Evolutionary conservation across 35 echinoderm and acorn worm species (phyloP).

Genomic region (Apostichopus californicus): DNA sequence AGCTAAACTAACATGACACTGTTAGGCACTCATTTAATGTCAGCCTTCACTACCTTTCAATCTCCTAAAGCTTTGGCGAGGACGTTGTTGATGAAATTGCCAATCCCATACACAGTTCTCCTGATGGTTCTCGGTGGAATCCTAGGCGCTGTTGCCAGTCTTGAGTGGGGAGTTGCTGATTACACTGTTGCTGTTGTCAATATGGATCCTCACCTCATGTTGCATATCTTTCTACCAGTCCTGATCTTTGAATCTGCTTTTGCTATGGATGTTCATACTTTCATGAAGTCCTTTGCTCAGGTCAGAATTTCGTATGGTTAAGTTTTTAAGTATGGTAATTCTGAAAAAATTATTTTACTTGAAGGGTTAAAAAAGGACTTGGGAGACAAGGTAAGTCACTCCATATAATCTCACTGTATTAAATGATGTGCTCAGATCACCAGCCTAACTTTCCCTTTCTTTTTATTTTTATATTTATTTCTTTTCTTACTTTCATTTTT

Average conservation of each 20-base stretch:
- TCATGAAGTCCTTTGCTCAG: conserved; percentile 83
- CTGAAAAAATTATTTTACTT: too few species aligned
- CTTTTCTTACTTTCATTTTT: too few species aligned
- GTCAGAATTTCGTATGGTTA: not conserved
- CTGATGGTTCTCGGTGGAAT: conserved; percentile 75
- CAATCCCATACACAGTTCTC: conserved; percentile 93
- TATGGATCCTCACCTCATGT: conserved; percentile 93
- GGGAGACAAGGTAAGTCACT: too few species aligned
- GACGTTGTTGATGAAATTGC: conserved; percentile 78
- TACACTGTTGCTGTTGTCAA: conserved; percentile 71
- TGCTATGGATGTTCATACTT: conserved; percentile 99
- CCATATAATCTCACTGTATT: too few species aligned
- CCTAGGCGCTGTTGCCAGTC: conserved; percentile 63
- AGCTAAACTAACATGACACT: too few species aligned
- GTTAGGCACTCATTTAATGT: too few species aligned
- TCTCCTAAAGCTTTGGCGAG: conserved; percentile 68
- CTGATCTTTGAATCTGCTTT: conserved; percentile 99
- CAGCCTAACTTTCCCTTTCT: too few species aligned
- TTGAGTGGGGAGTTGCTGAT: conserved; percentile 31
- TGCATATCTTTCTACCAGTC: conserved; percentile 87
- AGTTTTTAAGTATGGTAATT: not conserved
- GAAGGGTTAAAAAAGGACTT: too few species aligned
- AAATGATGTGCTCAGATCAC: too few species aligned
- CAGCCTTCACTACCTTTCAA: too few species aligned
- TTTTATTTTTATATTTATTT: too few species aligned